Conservation (phyloP, 2,888 invertebrate species). For the Oconnorella tubifera region DNA sequence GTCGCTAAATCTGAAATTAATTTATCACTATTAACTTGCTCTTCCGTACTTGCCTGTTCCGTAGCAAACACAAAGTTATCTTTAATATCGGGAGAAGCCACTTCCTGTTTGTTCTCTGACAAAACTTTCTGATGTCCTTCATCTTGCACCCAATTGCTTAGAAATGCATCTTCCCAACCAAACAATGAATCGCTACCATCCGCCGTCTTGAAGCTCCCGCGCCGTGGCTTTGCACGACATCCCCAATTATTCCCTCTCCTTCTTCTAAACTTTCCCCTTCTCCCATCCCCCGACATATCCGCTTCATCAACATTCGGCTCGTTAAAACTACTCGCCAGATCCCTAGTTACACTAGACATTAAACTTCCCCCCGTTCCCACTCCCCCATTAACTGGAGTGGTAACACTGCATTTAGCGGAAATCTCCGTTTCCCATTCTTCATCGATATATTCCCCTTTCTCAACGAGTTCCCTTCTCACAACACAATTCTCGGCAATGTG, state of each 20-base stretch:
- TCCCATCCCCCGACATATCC: conserved; percentile 9
- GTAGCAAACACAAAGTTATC: too few relatives aligned
- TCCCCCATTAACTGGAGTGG: neutral
- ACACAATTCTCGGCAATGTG: conserved; percentile 50
- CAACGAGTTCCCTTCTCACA: conserved; percentile 39
- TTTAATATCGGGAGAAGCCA: too few relatives aligned
- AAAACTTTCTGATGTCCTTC: neutral
- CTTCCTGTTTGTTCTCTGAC: too few relatives aligned
- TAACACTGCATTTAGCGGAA: neutral
- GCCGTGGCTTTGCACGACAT: conserved; percentile 10
- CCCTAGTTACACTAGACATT: neutral
- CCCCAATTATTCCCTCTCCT: conserved; percentile 24
- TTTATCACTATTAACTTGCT: too few relatives aligned
- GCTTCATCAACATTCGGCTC: neutral
- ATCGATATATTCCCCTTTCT: conserved; percentile 26
- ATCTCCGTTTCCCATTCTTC: conserved; percentile 33
- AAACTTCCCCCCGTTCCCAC: neutral
- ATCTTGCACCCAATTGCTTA: conserved; percentile 6
- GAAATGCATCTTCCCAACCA: conserved; percentile 16
- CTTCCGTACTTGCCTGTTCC: too few relatives aligned
- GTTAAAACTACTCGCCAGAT: neutral
- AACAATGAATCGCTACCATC: conserved; percentile 12
- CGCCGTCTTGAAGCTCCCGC: conserved; percentile 3
- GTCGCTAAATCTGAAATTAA: too few relatives aligned
- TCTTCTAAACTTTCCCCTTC: neutral